Evolutionary conservation across 1,140 invertebrate species (phyloP).

Genomic region (Calliphora vicina): DNA sequence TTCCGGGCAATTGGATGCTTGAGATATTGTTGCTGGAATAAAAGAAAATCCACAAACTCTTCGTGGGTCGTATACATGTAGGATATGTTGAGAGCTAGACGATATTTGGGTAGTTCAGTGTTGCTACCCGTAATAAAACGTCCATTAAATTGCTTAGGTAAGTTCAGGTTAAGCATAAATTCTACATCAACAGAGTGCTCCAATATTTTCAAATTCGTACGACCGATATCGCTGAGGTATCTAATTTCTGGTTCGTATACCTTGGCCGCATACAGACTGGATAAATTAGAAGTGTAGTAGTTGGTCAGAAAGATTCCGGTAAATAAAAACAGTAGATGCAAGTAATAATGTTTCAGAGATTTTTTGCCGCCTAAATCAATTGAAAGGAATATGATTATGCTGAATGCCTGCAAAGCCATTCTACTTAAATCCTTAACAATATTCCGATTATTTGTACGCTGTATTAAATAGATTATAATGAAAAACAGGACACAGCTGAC

Average conservation of each 20-base stretch:
- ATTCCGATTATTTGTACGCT: not conserved
- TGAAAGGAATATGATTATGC: not conserved
- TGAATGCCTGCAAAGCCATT: not conserved
- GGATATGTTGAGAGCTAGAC: not conserved
- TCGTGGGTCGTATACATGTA: not conserved
- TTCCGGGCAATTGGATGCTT: not conserved
- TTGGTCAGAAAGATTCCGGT: not conserved
- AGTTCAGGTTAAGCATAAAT: not conserved
- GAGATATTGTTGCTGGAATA: not conserved
- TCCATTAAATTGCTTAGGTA: not conserved
- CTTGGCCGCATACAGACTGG: not conserved
- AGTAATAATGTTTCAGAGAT: not conserved
- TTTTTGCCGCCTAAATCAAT: too few relatives aligned
- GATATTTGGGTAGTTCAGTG: not conserved
- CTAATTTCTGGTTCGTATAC: not conserved
- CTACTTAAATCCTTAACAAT: not conserved
- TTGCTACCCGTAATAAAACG: not conserved
- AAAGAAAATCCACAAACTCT: not conserved
- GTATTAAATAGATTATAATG: not conserved
- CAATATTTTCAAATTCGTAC: not conserved
- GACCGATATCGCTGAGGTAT: not conserved
- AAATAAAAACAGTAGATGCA: not conserved
- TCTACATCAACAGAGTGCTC: not conserved
- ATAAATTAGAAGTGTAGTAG: not conserved
- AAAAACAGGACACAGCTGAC: not conserved